phyloP scores from a whole-genome alignment of 2,113 vertebrate genomes.

The Psilopogon haemacephalus region DNA sequence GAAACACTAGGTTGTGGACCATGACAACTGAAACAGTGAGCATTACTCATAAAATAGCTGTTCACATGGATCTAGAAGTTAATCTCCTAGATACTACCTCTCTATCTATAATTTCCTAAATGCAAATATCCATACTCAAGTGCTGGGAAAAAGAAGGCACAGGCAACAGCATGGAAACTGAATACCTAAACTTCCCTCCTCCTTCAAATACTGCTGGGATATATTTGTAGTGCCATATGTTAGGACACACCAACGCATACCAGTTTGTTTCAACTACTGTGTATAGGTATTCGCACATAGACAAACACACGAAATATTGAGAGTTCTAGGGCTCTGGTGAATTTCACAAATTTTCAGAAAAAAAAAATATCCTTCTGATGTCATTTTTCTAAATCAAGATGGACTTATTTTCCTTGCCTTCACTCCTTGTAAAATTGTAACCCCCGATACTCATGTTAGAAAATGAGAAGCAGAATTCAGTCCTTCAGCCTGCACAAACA shows the following conservation, averaged over 20 bases:
- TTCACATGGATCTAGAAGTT: background rate
- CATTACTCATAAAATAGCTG: background rate
- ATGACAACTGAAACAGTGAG: background rate
- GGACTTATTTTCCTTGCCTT: background rate
- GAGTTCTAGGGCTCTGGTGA: background rate
- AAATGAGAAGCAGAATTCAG: background rate
- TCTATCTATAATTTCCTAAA: background rate
- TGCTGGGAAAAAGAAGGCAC: background rate
- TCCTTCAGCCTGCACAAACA: slow-evolving; percentile 31
- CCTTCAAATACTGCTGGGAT: background rate
- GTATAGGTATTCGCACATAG: background rate
- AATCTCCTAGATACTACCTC: background rate
- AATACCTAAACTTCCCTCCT: slow-evolving; percentile 19
- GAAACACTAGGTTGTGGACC: background rate
- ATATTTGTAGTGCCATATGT: slow-evolving; percentile 36
- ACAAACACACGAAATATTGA: slow-evolving; percentile 12
- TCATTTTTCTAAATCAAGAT: background rate
- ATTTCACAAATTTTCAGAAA: background rate
- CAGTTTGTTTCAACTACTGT: background rate
- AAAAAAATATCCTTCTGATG: background rate
- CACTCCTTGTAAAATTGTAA: background rate
- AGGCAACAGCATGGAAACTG: background rate
- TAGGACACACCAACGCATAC: background rate
- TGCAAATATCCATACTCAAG: background rate
- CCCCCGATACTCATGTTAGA: background rate